phyloP scores from a whole-genome alignment of 2,113 vertebrate species.

The Mustelus asterias region DNA sequence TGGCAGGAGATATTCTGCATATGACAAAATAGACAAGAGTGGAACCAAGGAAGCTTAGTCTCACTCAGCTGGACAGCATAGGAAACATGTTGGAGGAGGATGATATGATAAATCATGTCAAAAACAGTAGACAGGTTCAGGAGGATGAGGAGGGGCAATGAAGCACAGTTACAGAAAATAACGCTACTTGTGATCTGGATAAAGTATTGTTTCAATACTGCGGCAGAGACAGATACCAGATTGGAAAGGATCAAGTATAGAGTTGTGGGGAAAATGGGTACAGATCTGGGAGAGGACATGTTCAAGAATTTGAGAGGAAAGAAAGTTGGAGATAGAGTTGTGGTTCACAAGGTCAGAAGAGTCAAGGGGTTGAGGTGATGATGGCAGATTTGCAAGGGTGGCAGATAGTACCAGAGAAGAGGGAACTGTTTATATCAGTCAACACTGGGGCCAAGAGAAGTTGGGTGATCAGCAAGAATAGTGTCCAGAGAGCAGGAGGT shows the following conservation, averaged over 20 bases:
- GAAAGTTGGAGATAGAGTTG: neutral
- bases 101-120: neutral
- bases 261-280: neutral
- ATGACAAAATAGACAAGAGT: neutral
- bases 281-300: neutral
- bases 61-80: neutral
- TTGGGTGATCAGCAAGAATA: neutral
- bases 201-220: neutral
- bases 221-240: too few species aligned
- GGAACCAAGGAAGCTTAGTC: neutral
- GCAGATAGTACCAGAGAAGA: neutral
- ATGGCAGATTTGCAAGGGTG: neutral
- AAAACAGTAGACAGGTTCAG: neutral
- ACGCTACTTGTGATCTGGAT: neutral
- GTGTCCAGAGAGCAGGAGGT: neutral
- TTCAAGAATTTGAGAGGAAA: neutral
- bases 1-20: neutral
- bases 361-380: neutral
- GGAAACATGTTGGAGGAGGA: neutral
- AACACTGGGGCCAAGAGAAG: neutral
- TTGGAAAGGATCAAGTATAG: neutral
- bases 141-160: neutral
- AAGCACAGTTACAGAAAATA: neutral
- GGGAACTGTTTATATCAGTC: neutral
- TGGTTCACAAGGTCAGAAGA: neutral